phyloP scores from a whole-genome alignment of 1,140 invertebrate genomes.

The silkworm (Bombyx mori) region DNA sequence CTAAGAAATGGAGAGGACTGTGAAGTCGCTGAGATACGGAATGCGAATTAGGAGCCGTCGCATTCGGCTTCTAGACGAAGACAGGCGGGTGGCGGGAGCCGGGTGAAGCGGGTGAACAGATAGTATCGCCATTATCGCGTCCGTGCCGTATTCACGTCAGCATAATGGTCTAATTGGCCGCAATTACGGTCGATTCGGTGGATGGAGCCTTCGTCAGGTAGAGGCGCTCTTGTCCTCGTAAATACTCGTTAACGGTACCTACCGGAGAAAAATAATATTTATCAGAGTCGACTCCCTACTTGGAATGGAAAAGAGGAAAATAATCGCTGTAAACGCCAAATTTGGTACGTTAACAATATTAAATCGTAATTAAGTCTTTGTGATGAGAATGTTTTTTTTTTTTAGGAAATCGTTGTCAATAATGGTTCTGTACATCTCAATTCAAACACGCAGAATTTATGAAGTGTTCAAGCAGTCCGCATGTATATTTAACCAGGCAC shows the following conservation, averaged over 20 bases:
- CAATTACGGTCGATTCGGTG: constrained; percentile 59
- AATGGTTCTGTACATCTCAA: too few species aligned
- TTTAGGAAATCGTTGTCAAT: too few species aligned
- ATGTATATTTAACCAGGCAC: too few species aligned
- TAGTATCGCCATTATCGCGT: constrained; percentile 61
- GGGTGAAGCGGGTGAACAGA: constrained; percentile 28
- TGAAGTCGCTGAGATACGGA: constrained; percentile 45
- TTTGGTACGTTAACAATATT: too few species aligned
- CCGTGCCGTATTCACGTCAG: constrained; percentile 64
- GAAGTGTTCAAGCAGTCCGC: too few species aligned
- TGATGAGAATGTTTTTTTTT: too few species aligned
- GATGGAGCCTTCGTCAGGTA: constrained; percentile 59
- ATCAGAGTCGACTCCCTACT: constrained; percentile 39
- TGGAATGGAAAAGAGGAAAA: too few species aligned
- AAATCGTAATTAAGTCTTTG: too few species aligned
- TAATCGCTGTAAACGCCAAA: too few species aligned
- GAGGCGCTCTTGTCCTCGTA: constrained; percentile 55
- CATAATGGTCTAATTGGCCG: constrained; percentile 67
- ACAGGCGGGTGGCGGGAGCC: constrained; percentile 15
- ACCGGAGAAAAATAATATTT: constrained; percentile 64
- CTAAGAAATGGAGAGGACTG: constrained; percentile 46
- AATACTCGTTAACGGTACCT: constrained; percentile 67
- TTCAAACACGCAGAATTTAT: too few species aligned
- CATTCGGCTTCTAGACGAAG: constrained; percentile 38
- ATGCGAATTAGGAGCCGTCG: constrained; percentile 55